These are phyloP conservation scores for Anguilla japonica DNA, from an alignment of 2,113 vertebrate species.

Conservation along the genomic window DNA sequence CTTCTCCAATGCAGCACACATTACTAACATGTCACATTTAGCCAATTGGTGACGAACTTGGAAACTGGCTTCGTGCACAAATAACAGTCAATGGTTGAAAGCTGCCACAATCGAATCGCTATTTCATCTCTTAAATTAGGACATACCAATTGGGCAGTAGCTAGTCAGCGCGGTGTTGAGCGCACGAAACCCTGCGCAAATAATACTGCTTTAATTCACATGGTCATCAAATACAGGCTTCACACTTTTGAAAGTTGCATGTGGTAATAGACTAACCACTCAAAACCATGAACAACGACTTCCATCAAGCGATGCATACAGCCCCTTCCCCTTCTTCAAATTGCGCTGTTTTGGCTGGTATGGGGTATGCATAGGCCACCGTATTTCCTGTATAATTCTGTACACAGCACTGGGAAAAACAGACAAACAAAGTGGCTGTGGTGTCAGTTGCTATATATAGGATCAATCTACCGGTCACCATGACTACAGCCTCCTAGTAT, in stretches of 20 bases:
- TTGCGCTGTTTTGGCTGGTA: background rate
- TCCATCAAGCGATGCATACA: background rate
- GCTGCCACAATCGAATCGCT: too few relatives aligned
- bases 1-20: too few relatives aligned
- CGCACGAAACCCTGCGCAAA: too few relatives aligned
- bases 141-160: background rate
- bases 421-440: conserved; percentile 6
- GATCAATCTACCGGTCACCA: conserved; percentile 16
- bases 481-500: conserved; percentile 9
- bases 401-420: background rate
- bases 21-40: too few relatives aligned
- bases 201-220: background rate
- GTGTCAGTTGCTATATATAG: conserved; percentile 24
- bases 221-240: background rate
- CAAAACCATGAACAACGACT: background rate
- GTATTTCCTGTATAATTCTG: background rate
- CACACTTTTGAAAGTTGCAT: background rate
- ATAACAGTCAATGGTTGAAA: too few relatives aligned
- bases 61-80: too few relatives aligned
- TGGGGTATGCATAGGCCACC: background rate
- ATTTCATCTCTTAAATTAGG: background rate
- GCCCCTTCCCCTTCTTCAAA: background rate
- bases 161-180: too few relatives aligned
- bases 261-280: background rate
- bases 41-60: too few relatives aligned